Evolutionary conservation across 1,140 invertebrate species (phyloP).

Genomic region (Drosophila tropicalis): DNA sequence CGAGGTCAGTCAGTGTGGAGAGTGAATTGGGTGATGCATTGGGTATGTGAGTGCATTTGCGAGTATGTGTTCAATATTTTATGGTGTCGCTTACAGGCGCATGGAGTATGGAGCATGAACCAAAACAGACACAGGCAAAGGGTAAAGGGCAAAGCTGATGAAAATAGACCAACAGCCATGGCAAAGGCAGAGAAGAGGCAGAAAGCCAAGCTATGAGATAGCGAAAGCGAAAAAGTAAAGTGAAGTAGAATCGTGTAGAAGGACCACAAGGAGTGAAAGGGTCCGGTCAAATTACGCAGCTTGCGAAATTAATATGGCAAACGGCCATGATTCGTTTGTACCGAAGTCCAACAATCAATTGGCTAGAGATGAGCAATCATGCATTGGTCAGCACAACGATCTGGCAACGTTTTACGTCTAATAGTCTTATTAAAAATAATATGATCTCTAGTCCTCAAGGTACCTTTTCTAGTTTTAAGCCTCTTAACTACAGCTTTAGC

Average conservation of each 20-base stretch:
- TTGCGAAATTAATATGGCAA: constrained; percentile 62
- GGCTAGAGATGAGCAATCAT: background rate
- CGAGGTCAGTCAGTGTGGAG: constrained; percentile 54
- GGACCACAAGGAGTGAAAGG: background rate
- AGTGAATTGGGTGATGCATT: constrained; percentile 29
- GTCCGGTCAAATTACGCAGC: constrained; percentile 52
- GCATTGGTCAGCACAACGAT: background rate
- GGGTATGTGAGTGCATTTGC: constrained; percentile 33
- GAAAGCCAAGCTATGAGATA: background rate
- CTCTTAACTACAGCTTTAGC: too few species aligned
- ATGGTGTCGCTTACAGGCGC: constrained; percentile 76
- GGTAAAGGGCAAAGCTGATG: background rate
- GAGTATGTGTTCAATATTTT: constrained; percentile 69
- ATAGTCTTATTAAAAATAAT: too few species aligned
- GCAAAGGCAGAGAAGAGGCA: background rate
- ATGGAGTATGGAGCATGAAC: constrained; percentile 15
- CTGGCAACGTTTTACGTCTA: background rate
- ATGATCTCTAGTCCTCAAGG: too few species aligned
- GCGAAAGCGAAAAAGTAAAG: background rate
- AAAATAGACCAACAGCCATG: background rate
- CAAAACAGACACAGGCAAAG: background rate
- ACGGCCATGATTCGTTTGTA: constrained; percentile 26
- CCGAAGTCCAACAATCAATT: background rate
- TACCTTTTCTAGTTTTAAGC: too few species aligned
- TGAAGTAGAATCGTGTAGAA: too few species aligned